Conservation (phyloP, 1,140 invertebrate species). For the Catajapyx aquilonaris region DNA sequence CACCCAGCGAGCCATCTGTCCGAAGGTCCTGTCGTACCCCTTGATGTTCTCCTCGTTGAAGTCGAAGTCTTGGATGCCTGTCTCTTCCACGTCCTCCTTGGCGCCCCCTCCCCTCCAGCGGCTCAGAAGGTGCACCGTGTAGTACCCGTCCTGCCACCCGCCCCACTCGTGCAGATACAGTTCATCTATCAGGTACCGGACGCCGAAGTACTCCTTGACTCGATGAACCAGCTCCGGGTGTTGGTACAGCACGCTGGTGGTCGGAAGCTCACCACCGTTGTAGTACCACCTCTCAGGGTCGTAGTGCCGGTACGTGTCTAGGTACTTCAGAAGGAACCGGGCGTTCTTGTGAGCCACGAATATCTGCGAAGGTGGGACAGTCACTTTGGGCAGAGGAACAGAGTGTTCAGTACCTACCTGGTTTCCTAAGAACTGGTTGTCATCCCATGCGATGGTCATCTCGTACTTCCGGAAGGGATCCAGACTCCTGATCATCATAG, state of each 20-base stretch:
- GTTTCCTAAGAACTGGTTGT: constrained; percentile 15
- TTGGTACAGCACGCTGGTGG: constrained; percentile 11
- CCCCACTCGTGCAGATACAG: constrained; percentile 12
- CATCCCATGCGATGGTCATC: constrained; percentile 20
- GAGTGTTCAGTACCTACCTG: constrained; percentile 15
- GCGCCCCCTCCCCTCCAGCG: constrained; percentile 15
- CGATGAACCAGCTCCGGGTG: constrained; percentile 16
- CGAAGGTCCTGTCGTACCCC: constrained; percentile 16
- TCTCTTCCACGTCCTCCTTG: constrained; percentile 5
- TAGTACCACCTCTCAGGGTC: constrained; percentile 13
- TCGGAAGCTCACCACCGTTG: constrained; percentile 18
- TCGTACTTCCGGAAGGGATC: constrained; percentile 19
- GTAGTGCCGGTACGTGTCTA: constrained; percentile 15
- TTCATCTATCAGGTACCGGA: constrained; percentile 12
- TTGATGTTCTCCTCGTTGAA: constrained; percentile 18
- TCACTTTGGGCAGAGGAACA: constrained; percentile 16
- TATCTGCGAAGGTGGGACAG: too few relatives aligned
- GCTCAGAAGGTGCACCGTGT: constrained; percentile 15
- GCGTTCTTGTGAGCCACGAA: constrained; percentile 16
- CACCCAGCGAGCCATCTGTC: constrained; percentile 16
- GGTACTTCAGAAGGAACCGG: constrained; percentile 15
- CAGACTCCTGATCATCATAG: constrained; percentile 18
- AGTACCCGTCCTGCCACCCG: constrained; percentile 14
- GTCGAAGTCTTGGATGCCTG: too few relatives aligned
- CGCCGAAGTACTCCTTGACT: constrained; percentile 15